A percentile compares a stretch with the other conserved stretches of the same genome.
These are phyloP conservation scores for Anguilla pacifica DNA, from an alignment of 2,797 vertebrate species.

Conservation along the genomic window DNA sequence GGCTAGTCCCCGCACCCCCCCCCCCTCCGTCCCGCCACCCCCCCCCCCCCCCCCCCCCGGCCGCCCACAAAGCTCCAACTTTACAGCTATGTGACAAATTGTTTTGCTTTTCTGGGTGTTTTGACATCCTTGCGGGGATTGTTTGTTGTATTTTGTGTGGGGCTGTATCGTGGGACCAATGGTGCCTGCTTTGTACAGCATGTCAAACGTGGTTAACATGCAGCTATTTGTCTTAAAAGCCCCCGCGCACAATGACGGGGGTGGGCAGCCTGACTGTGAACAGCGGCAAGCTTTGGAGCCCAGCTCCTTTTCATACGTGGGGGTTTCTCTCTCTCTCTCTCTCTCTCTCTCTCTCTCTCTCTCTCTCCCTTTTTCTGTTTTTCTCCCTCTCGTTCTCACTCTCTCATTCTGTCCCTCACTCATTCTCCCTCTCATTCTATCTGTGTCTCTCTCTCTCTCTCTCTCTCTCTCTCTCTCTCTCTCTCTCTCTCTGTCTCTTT, in stretches of 20 bases:
- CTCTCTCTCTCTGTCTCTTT: neutral
- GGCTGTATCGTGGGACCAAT: constrained; percentile 87
- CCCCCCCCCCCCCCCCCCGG: constrained; percentile 44
- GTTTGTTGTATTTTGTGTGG: constrained; percentile 80
- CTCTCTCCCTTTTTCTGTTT: neutral
- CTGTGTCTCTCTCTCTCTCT: neutral
- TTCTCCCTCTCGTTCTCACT: neutral
- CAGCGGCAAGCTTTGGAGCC: constrained; percentile 59
- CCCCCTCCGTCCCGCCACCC: constrained; percentile 49
- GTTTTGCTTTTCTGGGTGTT: constrained; percentile 70
- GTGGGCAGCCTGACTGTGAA: constrained; percentile 63
- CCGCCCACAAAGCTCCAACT: constrained; percentile 62
- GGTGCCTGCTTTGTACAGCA: constrained; percentile 89
- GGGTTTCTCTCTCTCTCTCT: neutral
- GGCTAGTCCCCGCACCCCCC: constrained; percentile 1
- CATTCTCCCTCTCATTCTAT: constrained; percentile 46
- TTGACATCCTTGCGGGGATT: constrained; percentile 74
- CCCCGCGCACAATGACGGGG: constrained; percentile 76
- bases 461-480: neutral
- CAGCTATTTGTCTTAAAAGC: constrained; percentile 85
- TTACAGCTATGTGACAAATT: constrained; percentile 78
- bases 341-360: neutral
- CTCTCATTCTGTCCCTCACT: constrained; percentile 33
- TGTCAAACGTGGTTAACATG: constrained; percentile 94
- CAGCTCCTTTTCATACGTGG: constrained; percentile 52